These are phyloP conservation scores for Diacarnus erythraeanus DNA, from an alignment of 37 sponge, comb jelly and placozoan species.

Conservation along the genomic window DNA sequence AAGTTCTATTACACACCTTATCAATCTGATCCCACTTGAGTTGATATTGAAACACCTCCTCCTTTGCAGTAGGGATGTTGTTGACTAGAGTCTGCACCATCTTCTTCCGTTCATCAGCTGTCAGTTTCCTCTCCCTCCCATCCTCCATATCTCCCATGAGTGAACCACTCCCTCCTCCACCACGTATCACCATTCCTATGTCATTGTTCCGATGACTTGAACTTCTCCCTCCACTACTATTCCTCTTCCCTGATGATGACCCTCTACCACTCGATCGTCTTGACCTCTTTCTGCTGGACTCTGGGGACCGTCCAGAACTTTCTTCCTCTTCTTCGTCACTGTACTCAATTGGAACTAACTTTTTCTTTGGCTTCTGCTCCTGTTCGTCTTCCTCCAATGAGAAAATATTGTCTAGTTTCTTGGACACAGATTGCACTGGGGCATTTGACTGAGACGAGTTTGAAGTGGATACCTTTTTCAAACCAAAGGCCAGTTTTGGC, in stretches of 20 bases:
- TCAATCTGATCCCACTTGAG: conserved; percentile 93
- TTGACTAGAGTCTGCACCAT: conserved; percentile 85
- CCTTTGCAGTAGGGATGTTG: conserved; percentile 89
- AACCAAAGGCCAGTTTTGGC: conserved; percentile 65
- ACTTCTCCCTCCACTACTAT: not conserved
- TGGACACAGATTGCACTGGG: not conserved
- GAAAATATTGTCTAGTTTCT: conserved; percentile 56
- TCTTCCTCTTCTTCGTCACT: conserved; percentile 63
- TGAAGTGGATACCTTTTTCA: conserved; percentile 21
- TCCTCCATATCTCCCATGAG: not conserved
- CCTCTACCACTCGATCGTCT: not conserved
- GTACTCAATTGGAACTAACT: conserved; percentile 67
- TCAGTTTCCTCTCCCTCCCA: conserved; percentile 23
- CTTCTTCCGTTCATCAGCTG: conserved; percentile 87
- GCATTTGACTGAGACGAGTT: not conserved
- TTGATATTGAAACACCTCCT: conserved; percentile 89
- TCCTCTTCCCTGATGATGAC: not conserved
- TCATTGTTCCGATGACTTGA: not conserved
- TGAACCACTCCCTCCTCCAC: not conserved
- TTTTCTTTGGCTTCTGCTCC: conserved; percentile 61
- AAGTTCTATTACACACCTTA: conserved; percentile 35
- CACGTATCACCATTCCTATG: not conserved
- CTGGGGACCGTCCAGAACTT: not conserved
- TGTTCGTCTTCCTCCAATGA: conserved; percentile 58
- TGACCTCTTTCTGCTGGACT: not conserved